Evolutionary conservation across 2,113 vertebrate genomes (phyloP).

Genomic region (Rhinopomastus cyanomelas): DNA sequence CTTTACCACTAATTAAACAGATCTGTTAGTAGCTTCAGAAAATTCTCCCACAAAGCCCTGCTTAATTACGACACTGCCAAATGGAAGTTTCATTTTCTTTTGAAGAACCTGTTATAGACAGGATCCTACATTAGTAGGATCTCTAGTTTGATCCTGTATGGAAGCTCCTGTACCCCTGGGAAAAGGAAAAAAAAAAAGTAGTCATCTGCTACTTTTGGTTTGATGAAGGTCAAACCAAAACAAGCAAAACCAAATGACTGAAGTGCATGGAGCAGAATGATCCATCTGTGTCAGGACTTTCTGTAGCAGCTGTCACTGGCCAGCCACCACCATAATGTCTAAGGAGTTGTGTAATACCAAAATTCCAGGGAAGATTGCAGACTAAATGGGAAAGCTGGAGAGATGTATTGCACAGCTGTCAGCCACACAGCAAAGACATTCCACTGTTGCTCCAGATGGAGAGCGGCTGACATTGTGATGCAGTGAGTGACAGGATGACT

Average conservation of each 20-base stretch:
- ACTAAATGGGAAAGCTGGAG: background rate
- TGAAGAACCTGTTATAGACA: background rate
- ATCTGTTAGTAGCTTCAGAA: background rate
- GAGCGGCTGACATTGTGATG: background rate
- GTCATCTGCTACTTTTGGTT: background rate
- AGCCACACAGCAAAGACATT: background rate
- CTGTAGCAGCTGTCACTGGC: background rate
- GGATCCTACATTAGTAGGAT: background rate
- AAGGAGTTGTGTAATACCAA: background rate
- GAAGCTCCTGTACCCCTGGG: background rate
- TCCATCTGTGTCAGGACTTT: background rate
- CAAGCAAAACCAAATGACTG: background rate
- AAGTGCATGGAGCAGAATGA: background rate
- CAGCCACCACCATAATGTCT: background rate
- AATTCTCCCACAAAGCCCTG: background rate
- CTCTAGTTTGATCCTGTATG: background rate
- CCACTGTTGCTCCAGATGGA: background rate
- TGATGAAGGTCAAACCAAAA: conserved; percentile 4
- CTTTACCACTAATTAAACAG: conserved; percentile 48
- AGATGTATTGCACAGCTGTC: background rate
- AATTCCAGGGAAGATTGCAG: background rate
- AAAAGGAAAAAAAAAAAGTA: background rate
- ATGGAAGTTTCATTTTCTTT: background rate
- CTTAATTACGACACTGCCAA: conserved; percentile 23
- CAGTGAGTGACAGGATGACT: background rate